Percentiles rank a stretch among this genome's conserved stretches.
Conservation (phyloP, 2,888 invertebrate genomes). For the Maniola hyperantus region DNA sequence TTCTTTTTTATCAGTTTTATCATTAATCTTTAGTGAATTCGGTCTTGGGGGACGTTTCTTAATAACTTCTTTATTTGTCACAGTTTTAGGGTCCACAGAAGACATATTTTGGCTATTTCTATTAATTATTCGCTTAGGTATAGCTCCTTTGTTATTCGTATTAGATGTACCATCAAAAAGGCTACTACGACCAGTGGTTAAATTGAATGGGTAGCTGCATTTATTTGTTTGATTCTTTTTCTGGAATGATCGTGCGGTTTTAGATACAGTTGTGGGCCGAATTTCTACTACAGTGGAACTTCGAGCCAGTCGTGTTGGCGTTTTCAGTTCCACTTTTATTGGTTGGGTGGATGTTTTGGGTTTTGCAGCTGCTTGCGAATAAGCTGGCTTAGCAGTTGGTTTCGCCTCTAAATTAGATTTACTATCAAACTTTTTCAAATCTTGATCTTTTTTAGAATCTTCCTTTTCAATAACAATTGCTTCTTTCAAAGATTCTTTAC, state of each 20-base stretch:
- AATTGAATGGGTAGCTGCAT: constrained; percentile 79
- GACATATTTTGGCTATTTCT: constrained; percentile 55
- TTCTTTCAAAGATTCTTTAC: constrained; percentile 22
- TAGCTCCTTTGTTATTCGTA: constrained; percentile 48
- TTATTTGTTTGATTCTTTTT: constrained; percentile 67
- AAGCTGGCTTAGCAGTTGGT: constrained; percentile 62
- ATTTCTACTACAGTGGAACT: constrained; percentile 78
- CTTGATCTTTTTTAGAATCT: constrained; percentile 48
- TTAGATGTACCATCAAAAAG: constrained; percentile 62
- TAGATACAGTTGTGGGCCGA: constrained; percentile 53
- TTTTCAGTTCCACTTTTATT: constrained; percentile 64
- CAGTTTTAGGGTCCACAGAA: constrained; percentile 61
- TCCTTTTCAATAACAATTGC: constrained; percentile 35
- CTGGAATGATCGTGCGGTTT: constrained; percentile 54
- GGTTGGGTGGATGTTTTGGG: constrained; percentile 59
- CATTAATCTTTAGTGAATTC: constrained; percentile 61
- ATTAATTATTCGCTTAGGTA: constrained; percentile 46
- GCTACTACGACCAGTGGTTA: constrained; percentile 74
- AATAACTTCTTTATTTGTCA: constrained; percentile 53
- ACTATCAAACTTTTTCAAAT: constrained; percentile 50
- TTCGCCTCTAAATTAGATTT: constrained; percentile 54
- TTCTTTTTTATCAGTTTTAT: constrained; percentile 60
- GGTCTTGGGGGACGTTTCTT: constrained; percentile 65
- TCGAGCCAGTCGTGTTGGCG: constrained; percentile 56
- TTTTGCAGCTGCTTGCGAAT: constrained; percentile 79